Percentiles rank a stretch among this genome's conserved stretches.
phyloP scores from a whole-genome alignment of 2,797 vertebrate species.

The Chelon auratus region DNA sequence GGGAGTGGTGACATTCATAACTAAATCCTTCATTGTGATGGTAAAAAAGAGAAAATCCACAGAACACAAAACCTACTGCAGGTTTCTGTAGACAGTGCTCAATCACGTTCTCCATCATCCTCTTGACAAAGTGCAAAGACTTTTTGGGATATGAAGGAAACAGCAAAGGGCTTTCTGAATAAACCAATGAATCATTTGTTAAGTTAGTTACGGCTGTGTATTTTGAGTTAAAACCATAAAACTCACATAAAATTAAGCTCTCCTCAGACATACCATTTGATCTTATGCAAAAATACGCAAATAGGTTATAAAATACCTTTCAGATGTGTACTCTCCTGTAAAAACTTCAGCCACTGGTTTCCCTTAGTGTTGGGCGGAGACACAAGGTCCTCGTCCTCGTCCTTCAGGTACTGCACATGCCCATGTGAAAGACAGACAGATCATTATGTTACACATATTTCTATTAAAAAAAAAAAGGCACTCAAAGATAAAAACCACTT shows the following conservation, averaged over 20 bases:
- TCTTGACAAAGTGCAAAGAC: conserved; percentile 96
- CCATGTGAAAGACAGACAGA: conserved; percentile 7
- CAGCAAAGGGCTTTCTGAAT: conserved; percentile 92
- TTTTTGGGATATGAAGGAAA: conserved; percentile 96
- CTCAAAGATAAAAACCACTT: conserved; percentile 34
- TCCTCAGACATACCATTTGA: neutral
- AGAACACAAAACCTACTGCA: conserved; percentile 85
- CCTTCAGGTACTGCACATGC: conserved; percentile 92
- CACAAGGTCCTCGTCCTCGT: conserved; percentile 96
- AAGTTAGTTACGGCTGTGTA: neutral
- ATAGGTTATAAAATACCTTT: conserved; percentile 84
- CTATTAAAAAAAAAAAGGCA: neutral
- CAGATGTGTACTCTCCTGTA: conserved; percentile 90
- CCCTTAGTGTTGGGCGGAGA: conserved; percentile 95
- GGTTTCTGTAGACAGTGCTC: conserved; percentile 95
- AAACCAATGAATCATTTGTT: conserved; percentile 21
- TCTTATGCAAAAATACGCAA: neutral
- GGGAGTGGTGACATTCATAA: neutral
- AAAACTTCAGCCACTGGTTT: conserved; percentile 96
- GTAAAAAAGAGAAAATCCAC: neutral
- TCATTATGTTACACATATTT: neutral
- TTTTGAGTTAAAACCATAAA: neutral
- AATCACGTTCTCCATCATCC: conserved; percentile 93
- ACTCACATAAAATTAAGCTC: neutral
- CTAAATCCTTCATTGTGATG: neutral